Percentiles rank a stretch among this genome's conserved stretches.
phyloP scores from a whole-genome alignment of 1,140 invertebrate genomes.

The Heliconius himera region DNA sequence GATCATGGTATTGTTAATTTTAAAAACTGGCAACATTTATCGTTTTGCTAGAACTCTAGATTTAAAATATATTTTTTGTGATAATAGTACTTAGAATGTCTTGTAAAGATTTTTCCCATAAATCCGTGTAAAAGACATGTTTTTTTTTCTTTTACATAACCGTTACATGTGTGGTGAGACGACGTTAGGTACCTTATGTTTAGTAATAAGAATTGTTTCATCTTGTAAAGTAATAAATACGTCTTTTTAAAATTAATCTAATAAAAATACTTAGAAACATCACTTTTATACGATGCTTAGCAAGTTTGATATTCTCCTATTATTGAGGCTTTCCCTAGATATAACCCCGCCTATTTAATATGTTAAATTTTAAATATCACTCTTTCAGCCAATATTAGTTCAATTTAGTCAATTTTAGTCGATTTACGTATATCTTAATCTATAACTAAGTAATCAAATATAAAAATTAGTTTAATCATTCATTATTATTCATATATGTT shows the following conservation, averaged over 20 bases:
- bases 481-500: neutral
- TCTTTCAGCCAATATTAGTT: constrained; percentile 17
- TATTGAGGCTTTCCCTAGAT: constrained; percentile 54
- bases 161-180: constrained; percentile 81
- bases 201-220: constrained; percentile 64
- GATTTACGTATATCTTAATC: neutral
- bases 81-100: constrained; percentile 77
- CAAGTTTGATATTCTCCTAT: constrained; percentile 65
- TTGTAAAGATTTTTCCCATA: constrained; percentile 48
- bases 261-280: neutral
- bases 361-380: constrained; percentile 27
- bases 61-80: constrained; percentile 75
- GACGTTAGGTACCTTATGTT: constrained; percentile 67
- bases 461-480: neutral
- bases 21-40: constrained; percentile 50
- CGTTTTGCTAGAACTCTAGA: constrained; percentile 65
- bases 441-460: neutral
- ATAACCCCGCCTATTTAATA: constrained; percentile 48
- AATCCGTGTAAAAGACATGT: constrained; percentile 62
- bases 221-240: constrained; percentile 50
- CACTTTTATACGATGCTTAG: constrained; percentile 24
- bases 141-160: constrained; percentile 57
- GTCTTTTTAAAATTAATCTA: constrained; percentile 10
- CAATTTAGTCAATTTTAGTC: constrained; percentile 27
- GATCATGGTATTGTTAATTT: constrained; percentile 58